These are phyloP conservation scores for Hyperoplus immaculatus DNA, from an alignment of 2,797 vertebrate species.

Conservation along the genomic window DNA sequence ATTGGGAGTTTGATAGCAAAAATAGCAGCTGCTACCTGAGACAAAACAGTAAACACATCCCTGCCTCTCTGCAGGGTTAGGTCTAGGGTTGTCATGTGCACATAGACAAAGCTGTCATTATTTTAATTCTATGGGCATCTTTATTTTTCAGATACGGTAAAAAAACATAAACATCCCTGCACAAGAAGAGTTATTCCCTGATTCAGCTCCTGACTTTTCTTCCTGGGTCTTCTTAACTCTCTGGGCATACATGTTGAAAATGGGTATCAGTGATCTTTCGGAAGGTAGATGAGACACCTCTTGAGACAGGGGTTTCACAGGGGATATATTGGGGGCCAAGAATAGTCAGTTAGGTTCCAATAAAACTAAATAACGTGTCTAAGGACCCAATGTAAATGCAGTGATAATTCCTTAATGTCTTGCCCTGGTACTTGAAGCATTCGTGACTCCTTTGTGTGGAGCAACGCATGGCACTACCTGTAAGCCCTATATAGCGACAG, in stretches of 20 bases:
- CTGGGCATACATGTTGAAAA: not conserved
- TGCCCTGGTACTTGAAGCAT: not conserved
- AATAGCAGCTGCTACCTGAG: too few species aligned
- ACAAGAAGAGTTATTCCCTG: not conserved
- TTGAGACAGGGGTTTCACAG: not conserved
- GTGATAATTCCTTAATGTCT: too few species aligned
- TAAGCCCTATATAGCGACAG: not conserved
- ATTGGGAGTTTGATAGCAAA: not conserved
- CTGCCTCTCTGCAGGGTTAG: not conserved
- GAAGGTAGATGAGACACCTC: not conserved
- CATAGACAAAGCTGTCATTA: not conserved
- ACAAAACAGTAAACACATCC: not conserved
- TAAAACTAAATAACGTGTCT: not conserved
- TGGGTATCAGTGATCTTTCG: not conserved
- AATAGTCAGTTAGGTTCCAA: not conserved
- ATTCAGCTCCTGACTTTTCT: not conserved
- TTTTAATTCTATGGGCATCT: not conserved
- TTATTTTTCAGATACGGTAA: not conserved
- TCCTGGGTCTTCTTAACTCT: not conserved
- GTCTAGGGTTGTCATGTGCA: not conserved
- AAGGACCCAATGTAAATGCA: not conserved
- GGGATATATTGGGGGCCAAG: not conserved
- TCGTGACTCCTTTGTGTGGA: constrained; percentile 3
- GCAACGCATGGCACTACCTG: not conserved
- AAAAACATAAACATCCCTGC: not conserved